A percentile compares a stretch with the other conserved stretches of the same genome.
Evolutionary conservation across 2,113 vertebrate genomes (phyloP).

Genomic region (Tenrec ecaudatus): DNA sequence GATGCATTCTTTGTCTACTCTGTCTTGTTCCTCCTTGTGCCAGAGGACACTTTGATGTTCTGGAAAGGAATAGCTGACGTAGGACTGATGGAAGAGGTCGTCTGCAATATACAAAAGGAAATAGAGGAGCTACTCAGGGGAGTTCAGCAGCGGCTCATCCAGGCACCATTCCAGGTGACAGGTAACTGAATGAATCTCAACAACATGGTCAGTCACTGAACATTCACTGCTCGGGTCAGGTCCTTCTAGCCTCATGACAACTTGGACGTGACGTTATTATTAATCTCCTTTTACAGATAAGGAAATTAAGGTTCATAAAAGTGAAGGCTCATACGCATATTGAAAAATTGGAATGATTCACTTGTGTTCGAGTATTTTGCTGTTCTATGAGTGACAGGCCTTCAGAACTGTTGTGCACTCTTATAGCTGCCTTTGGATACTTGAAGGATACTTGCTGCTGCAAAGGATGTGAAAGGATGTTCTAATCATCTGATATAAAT

Average conservation of each 20-base stretch:
- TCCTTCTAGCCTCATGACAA: conserved; percentile 4
- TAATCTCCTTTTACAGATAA: conserved; percentile 37
- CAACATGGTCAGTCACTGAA: not conserved
- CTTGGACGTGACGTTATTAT: not conserved
- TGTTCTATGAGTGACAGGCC: not conserved
- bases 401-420: not conserved
- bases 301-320: conserved; percentile 28
- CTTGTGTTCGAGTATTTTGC: not conserved
- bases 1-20: conserved; percentile 33
- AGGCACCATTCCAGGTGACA: conserved; percentile 91
- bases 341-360: conserved; percentile 1
- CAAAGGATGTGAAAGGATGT: not conserved
- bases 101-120: conserved; percentile 95
- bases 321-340: conserved; percentile 5
- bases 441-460: not conserved
- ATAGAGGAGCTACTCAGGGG: conserved; percentile 92
- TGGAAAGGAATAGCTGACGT: conserved; percentile 95
- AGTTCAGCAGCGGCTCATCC: conserved; percentile 91
- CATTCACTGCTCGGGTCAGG: not conserved
- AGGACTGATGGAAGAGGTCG: conserved; percentile 95
- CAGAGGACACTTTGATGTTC: conserved; percentile 93
- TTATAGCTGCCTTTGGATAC: conserved; percentile 14
- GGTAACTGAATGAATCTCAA: conserved; percentile 85
- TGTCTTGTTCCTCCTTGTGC: conserved; percentile 67
- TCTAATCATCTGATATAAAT: conserved; percentile 17